Conservation (phyloP, 1,140 invertebrate genomes). For the Euwallacea fornicatus region DNA sequence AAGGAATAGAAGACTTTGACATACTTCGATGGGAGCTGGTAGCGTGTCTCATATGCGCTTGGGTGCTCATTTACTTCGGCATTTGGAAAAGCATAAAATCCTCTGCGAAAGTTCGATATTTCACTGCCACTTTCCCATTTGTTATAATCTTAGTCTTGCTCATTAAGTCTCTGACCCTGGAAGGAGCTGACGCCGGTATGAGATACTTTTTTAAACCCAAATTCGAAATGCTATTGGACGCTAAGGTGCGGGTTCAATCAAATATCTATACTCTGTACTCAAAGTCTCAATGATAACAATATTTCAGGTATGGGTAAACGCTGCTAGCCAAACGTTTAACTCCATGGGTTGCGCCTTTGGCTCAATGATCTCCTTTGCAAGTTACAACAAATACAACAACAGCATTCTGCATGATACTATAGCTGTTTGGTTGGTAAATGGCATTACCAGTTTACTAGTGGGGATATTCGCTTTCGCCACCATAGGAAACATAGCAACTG, state of each 20-base stretch:
- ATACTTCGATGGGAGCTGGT: constrained; percentile 83
- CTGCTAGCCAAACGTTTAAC: constrained; percentile 90
- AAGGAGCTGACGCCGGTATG: constrained; percentile 77
- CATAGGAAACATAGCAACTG: constrained; percentile 81
- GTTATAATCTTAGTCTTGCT: constrained; percentile 80
- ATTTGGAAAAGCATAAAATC: constrained; percentile 91
- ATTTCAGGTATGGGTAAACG: constrained; percentile 83
- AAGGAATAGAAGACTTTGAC: constrained; percentile 80
- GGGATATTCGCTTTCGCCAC: constrained; percentile 87
- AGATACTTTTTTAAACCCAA: constrained; percentile 86
- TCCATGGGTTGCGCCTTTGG: constrained; percentile 90
- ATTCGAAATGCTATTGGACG: constrained; percentile 79
- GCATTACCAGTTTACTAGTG: constrained; percentile 79
- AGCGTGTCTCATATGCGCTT: constrained; percentile 81
- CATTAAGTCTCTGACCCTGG: constrained; percentile 75
- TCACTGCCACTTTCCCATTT: constrained; percentile 85
- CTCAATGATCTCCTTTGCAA: constrained; percentile 92
- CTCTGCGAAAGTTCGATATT: constrained; percentile 80
- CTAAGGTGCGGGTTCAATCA: constrained; percentile 62
- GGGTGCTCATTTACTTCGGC: constrained; percentile 90
- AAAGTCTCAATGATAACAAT: constrained; percentile 5
- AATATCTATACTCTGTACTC: not conserved
- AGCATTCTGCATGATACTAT: constrained; percentile 84
- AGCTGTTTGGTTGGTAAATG: constrained; percentile 79
- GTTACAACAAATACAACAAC: constrained; percentile 91